phyloP scores from a whole-genome alignment of 2,113 vertebrate genomes.

The Myotis davidii region DNA sequence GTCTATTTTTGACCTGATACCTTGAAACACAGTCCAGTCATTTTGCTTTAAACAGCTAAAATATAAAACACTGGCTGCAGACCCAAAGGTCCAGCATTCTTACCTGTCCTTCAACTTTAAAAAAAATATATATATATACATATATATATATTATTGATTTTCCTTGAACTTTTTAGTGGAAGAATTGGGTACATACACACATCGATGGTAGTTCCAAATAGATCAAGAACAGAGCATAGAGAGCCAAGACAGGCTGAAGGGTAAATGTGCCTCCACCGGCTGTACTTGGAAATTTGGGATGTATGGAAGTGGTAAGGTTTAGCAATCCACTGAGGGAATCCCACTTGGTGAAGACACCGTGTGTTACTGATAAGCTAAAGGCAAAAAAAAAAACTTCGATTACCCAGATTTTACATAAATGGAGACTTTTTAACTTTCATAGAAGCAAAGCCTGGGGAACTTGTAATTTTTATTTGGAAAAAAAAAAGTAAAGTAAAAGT shows the following conservation, averaged over 20 bases:
- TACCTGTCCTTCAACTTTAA: fast-evolving
- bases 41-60: conserved; percentile 16
- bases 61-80: not conserved
- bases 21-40: not conserved
- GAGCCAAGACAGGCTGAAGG: not conserved
- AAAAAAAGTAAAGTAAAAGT: not conserved
- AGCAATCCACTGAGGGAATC: not conserved
- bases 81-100: not conserved
- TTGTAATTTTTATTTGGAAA: not conserved
- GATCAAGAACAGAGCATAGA: not conserved
- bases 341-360: not conserved
- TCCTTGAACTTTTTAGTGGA: not conserved
- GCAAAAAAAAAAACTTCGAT: not conserved
- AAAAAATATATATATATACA: too few relatives aligned
- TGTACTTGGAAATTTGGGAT: not conserved
- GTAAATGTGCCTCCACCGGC: not conserved
- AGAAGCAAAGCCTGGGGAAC: not conserved
- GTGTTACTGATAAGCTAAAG: not conserved
- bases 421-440: not conserved
- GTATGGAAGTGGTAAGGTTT: not conserved
- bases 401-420: not conserved
- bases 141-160: too few relatives aligned
- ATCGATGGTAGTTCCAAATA: not conserved
- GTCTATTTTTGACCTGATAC: not conserved
- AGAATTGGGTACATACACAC: not conserved